phyloP scores from a whole-genome alignment of 2,888 invertebrate genomes.

The Seira sanloemensis region DNA sequence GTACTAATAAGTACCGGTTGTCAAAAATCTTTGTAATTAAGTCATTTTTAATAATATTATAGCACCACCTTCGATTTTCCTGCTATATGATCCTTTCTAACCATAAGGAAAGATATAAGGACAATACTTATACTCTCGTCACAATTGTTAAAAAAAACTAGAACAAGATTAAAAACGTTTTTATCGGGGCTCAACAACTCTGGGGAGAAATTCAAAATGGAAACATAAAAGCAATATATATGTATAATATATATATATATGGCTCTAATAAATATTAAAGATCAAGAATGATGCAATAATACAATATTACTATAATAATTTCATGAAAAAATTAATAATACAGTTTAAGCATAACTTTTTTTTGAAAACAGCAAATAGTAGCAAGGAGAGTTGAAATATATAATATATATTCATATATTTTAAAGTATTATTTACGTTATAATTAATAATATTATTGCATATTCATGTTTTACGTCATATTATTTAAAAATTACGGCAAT shows the following conservation, averaged over 20 bases:
- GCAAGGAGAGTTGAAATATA: constrained; percentile 52
- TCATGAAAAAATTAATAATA: constrained; percentile 13
- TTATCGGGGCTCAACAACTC: neutral
- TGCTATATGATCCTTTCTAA: neutral
- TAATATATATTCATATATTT: constrained; percentile 43
- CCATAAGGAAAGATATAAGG: neutral
- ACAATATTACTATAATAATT: constrained; percentile 5
- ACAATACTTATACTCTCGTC: constrained; percentile 13
- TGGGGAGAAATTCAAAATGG: neutral
- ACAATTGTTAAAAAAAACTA: constrained; percentile 8
- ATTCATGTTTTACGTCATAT: constrained; percentile 16
- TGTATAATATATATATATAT: no score
- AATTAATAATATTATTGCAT: constrained; percentile 36
- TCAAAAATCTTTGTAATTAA: constrained; percentile 29
- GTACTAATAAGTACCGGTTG: constrained; percentile 52
- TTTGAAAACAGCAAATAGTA: constrained; percentile 49
- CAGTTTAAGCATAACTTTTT: constrained; percentile 10
- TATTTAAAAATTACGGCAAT: constrained; percentile 41
- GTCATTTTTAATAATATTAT: constrained; percentile 11
- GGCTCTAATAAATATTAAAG: constrained; percentile 7
- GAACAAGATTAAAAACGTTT: constrained; percentile 9
- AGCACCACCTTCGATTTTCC: constrained; percentile 9
- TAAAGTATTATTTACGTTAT: constrained; percentile 41
- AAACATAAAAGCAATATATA: no score
- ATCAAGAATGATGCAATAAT: constrained; percentile 15